Evolutionary conservation across 2,113 vertebrate genomes (phyloP), one percentile per base, ranked within the genome.

Genomic region (Pelecanus crispus): DNA sequence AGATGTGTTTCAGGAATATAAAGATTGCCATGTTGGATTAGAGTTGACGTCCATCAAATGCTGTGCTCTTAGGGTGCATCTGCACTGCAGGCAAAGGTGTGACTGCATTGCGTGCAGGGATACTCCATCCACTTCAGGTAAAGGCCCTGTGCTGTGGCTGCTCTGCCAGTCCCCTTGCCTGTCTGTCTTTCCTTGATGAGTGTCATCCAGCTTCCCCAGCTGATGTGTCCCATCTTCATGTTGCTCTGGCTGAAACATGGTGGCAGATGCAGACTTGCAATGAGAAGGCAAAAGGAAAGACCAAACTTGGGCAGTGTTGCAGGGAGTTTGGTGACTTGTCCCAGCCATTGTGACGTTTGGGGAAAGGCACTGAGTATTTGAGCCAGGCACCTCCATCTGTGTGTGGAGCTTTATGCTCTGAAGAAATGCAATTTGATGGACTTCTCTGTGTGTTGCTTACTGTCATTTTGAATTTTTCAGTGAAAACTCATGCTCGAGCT

Each of bases 171-270:
- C 7, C 5, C 24, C 22, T 14, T 53, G n/a, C 17, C 53, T 6
- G 2, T 32, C 67, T 22, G 21, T 63, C 34, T 52, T 42, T 59
- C 62, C 42, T 8, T 7, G 19, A 2, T 2, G 1, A 65, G 26
- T 6, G 11, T 31, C 50, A 29, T 19, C 59, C 58, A 22, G 61
- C 56, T 79, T 47, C 61, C 56, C 9, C n/a, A 40, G 59, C n/a
- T 8, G 21, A 12, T 0, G 0, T 28, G 31, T 61, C 63, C 49
- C 29, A 15, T 7, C 10, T 65, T 36, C 20, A 0, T 1, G 0
- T 36, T 34, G 28, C 74, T 79, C 21, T 72, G 52, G 21, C 56
- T 71, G 25, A 2, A 15, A 36, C 0, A 1, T 74, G 55, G 42
- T 49, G 56, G 38, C 16, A 63, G 47, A 13, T 7, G 5, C 3